Evolutionary conservation across 2,113 vertebrate genomes (phyloP), one percentile per base, ranked within the genome.

Genomic region (Ictalurus punctatus): DNA sequence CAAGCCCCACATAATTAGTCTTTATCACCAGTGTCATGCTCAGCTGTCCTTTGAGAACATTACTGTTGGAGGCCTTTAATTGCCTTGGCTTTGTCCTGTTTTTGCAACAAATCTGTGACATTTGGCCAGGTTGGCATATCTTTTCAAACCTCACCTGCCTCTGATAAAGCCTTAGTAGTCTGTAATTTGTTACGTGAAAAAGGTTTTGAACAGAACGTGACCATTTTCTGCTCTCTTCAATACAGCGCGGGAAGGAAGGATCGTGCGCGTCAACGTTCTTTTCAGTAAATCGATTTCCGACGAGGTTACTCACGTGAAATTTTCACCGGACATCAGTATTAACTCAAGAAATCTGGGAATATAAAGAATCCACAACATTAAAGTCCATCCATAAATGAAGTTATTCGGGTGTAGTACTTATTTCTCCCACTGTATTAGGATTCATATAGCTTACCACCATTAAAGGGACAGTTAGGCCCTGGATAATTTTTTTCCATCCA

Each of bases 1-100:
- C 87, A 61, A 83, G 89, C 69, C 65, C 86, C 89, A 88, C 80
- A 85, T 90, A 92, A 93, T 93, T 92, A 90, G 89, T 90, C 92
- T 92, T 93, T 92, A 92, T 92, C 89, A 85, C 90, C 87, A 65
- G 65, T 92, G 92, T 91, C 88, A 90, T 71, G 79, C 90, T 90
- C 85, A 84, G 79, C 69, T 88, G 85, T 92, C 92, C 85, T 92
- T 90, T 88, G 87, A 90, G 90, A 88, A 90, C 81, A 76, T 86
- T 87, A 90, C 88, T 91, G 44, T 54, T 80, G 88, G 79, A 89
- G 89, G 56, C 69, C 65, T 90, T 90, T 92, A 91, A 93, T 92
- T 92, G 89, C 88, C 86, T 86, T 84, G 56, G 82, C 56, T 84
- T 88, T 84, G 84, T 30, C 3, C 80, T 79, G 61, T 80, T 44